Percentiles rank a stretch among this genome's conserved stretches.
phyloP scores from a whole-genome alignment of 2,113 vertebrate genomes.

The Cisticola juncidis region DNA sequence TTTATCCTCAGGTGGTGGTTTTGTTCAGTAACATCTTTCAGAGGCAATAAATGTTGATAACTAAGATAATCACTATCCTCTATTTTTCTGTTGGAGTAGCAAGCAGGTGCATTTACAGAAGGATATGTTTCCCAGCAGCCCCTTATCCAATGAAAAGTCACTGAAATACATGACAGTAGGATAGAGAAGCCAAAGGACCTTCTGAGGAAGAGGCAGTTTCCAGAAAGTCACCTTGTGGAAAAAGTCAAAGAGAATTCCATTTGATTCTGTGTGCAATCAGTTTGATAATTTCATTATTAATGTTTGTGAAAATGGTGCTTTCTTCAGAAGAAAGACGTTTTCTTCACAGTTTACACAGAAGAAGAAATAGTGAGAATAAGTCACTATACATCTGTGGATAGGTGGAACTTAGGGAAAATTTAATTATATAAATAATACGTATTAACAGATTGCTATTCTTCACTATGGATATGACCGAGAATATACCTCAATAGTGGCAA shows the following conservation, averaged over 20 bases:
- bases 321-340: neutral
- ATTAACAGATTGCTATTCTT: neutral
- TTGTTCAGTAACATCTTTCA: neutral
- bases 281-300: neutral
- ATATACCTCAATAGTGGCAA: neutral
- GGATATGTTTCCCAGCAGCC: neutral
- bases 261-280: neutral
- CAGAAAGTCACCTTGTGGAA: neutral
- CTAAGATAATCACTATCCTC: neutral
- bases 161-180: neutral
- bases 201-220: neutral
- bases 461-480: neutral
- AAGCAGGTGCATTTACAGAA: neutral
- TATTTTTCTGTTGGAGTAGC: neutral
- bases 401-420: neutral
- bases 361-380: neutral
- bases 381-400: neutral
- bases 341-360: neutral
- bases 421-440: neutral
- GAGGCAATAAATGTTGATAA: neutral
- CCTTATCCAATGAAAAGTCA: neutral
- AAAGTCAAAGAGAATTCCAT: neutral
- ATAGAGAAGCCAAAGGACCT: neutral
- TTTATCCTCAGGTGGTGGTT: neutral
- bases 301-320: neutral